Evolutionary conservation across 2,113 vertebrate species (phyloP), one percentile per base, ranked within the genome.

Genomic region (Recurvirostra avosetta): DNA sequence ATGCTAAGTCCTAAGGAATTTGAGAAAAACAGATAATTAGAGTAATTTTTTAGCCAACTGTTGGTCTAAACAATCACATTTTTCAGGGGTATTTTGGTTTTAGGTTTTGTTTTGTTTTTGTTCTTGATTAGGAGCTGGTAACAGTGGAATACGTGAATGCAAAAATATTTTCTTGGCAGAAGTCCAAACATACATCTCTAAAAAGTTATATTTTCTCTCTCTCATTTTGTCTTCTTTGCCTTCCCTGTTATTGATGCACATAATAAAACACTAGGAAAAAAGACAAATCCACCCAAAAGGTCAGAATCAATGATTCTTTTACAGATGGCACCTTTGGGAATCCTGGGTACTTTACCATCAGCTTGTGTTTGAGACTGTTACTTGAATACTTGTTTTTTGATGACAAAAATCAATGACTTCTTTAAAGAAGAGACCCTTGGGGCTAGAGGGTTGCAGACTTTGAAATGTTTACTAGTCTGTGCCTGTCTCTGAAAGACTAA

Each of bases 271-370:
- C 80, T 81, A 66, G 56, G 55, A 97, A 88, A 97, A 95, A 87
- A 97, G 89, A 96, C 76, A 97, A 95, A 97, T 96, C 90, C 90
- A 97, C 97, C 97, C 94, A 96, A 98, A 98, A 98, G 97, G 98
- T 98, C 97, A 98, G 97, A 98, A 98, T 98, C 97, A 98, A 98
- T 98, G 97, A 97, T 98, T 89, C 86, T 97, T 97, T 97, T 96
- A 96, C 88, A 97, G 95, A 96, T 97, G 92, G 89, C 76, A 96
- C 97, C 97, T 97, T 89, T 96, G 97, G 97, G 98, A 98, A 98
- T 96, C 91, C 52, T 71, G 86, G 88, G 94, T 91, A 91, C 95
- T 97, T 97, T 97, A 96, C 92, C 93, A 94, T 97, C 91, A 98
- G 92, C 85, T 92, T 94, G 71, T 92, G 93, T 92, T 94, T 97